Base-by-base conservation (phyloP, 2,888 invertebrate genomes). In the Orgyia antiqua region DNA sequence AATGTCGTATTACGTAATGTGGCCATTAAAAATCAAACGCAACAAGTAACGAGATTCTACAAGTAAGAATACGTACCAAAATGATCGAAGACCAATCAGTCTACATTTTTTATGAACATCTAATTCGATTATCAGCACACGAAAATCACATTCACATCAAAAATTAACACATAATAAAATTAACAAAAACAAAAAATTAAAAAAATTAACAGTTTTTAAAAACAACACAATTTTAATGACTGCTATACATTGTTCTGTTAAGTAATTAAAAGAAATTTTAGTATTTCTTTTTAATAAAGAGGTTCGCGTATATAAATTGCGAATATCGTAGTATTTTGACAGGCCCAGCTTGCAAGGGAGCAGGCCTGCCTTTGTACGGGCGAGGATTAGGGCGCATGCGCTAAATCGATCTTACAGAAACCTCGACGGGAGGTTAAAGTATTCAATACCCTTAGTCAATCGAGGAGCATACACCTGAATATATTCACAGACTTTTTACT, bases 351-450 rank as follows among this genome's bases (percentile, higher is more conserved):
- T 54, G 59, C 53, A 45, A 52, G 66, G 62, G 68, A 62, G 70
- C 72, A 64, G 68, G 62, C 69, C 66, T 50, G 71, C 70, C 71
- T 78, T 76, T 79, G 78, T 69, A 71, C 71, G 68, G 73, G 75
- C 61, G 43, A 50, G 42, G 51, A 25, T 41, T 10, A 29, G 39
- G 24, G 57, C 83, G 83, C 84, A 72, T 44, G 78, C 80, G 84
- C 65, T 63, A 10, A 21, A 84, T 84, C 82, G 84, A 84, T 84
- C 82, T 57, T 39, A 29, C 12, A 24, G 65, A 70, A 69, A 61
- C 68, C 68, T 59, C 62, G 57, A 42, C 30, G 35, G 12, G 25
- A 41, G 40, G 37, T 31, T 45, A 39, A 44, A 45, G 35, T 48
- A 55, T 62, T 58, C 49, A 55, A 45, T 47, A 52, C 48, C 44